Evolutionary conservation across 2,113 vertebrate genomes (phyloP), one percentile per base, ranked within the genome.

Genomic region (Pantherophis guttatus): DNA sequence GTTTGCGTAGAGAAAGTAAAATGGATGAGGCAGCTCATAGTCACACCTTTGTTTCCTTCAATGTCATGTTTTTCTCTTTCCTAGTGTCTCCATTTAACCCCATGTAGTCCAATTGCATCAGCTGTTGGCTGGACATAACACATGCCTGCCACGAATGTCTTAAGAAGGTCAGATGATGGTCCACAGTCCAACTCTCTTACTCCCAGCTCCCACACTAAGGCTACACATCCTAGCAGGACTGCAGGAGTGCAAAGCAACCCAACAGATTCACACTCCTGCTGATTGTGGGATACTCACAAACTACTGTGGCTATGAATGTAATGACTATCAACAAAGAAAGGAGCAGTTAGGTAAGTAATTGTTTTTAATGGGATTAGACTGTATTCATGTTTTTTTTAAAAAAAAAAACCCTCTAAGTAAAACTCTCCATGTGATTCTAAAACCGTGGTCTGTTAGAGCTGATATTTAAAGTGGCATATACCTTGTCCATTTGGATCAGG

Each of bases 101-200:
- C 53, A 57, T 59, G 48, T 6, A 54, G 24, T 50, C 89, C 59
- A 91, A 9, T 93, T 81, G 54, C 81, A 90, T 59, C 93, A 92
- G 92, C 96, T 93, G 97, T 95, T 96, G 96, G 96, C 95, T 48
- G 96, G 93, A 57, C 94, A 90, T 55, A 19, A 94, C 95, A 44
- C 57, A 94, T 15, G 19, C 59, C 48, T 91, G 96, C 94, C 95
- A 95, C 95, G 93, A 50, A 92, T 65, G 13, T 44, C 86, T 59
- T 0, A 88, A 26, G 6, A 91, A 90, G 70, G 10, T 97, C 96
- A 97, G 97, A 70, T 96, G 96, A 95, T 94, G 94, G 85, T 85
- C n/a, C 50, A 12, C 0, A 8, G 29, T 0, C 2, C 3, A 10
- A 52, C 54, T 91, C 70, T 94, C 90, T 0, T 1, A 91, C 91